These are phyloP conservation scores for Dreissena polymorpha DNA, from an alignment of 1,140 invertebrate species.

Conservation along the genomic window DNA sequence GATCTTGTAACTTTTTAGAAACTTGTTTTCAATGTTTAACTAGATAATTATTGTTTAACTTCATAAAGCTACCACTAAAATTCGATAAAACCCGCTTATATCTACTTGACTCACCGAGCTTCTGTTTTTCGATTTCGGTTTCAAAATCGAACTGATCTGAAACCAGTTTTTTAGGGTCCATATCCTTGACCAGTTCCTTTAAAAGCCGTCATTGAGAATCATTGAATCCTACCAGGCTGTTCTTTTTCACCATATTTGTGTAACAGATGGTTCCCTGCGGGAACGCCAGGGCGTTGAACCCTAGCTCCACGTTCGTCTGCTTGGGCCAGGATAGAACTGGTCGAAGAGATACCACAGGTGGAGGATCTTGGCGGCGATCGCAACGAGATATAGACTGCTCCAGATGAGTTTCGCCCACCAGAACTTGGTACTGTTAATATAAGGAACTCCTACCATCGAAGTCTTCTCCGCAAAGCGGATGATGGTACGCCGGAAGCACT, in stretches of 20 bases:
- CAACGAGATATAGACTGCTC: conserved; percentile 43
- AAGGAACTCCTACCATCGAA: conserved; percentile 59
- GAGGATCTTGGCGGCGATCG: conserved; percentile 45
- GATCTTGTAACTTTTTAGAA: too few relatives aligned
- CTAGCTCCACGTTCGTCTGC: conserved; percentile 48
- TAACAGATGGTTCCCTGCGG: conserved; percentile 71
- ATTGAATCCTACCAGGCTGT: not conserved
- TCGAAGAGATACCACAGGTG: conserved; percentile 58
- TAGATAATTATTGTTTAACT: too few relatives aligned
- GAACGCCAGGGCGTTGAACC: conserved; percentile 57
- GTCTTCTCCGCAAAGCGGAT: conserved; percentile 58
- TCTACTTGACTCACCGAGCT: too few relatives aligned
- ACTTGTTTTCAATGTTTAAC: too few relatives aligned
- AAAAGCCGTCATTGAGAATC: conserved; percentile 1
- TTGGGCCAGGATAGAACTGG: conserved; percentile 60
- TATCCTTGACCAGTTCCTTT: conserved; percentile 23
- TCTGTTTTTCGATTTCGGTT: too few relatives aligned
- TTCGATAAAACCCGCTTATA: too few relatives aligned
- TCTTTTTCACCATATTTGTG: conserved; percentile 54
- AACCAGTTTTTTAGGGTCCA: conserved; percentile 25
- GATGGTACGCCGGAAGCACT: conserved; percentile 41
- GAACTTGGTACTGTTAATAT: conserved; percentile 51
- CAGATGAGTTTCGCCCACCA: conserved; percentile 53
- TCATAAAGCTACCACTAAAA: too few relatives aligned
- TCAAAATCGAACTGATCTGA: conserved; percentile 19